Percentiles rank a stretch among this genome's conserved stretches.
Conservation (phyloP, 2,113 vertebrate genomes). For the Psilopogon haemacephalus region DNA sequence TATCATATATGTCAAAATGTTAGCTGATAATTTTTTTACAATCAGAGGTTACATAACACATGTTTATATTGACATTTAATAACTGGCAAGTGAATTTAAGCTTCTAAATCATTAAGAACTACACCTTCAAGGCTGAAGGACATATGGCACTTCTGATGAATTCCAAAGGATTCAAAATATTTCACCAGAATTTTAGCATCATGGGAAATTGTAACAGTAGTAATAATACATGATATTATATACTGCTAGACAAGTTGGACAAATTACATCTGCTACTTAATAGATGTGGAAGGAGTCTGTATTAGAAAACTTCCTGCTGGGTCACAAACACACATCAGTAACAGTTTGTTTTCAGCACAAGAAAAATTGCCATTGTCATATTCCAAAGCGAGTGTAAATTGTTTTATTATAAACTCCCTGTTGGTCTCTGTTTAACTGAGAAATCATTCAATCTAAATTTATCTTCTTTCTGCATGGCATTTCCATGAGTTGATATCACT, state of each 20-base stretch:
- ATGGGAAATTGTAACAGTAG: slow-evolving; percentile 40
- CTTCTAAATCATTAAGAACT: background rate
- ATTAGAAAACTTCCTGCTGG: slow-evolving; percentile 65
- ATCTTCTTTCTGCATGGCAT: slow-evolving; percentile 56
- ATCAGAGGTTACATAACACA: background rate
- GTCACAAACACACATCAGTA: slow-evolving; percentile 64
- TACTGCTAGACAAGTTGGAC: slow-evolving; percentile 34
- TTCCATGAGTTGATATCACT: slow-evolving; percentile 40
- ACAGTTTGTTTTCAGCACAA: slow-evolving; percentile 72
- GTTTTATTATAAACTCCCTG: slow-evolving; percentile 75
- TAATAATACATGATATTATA: slow-evolving; percentile 56
- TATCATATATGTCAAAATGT: background rate
- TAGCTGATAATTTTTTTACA: background rate
- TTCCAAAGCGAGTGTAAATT: slow-evolving; percentile 74
- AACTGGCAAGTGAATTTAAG: background rate
- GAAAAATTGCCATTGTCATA: slow-evolving; percentile 76
- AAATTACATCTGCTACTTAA: slow-evolving; percentile 48
- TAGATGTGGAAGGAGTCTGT: slow-evolving; percentile 40
- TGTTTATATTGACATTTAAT: background rate
- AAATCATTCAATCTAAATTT: slow-evolving; percentile 75
- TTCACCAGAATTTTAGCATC: slow-evolving; percentile 19
- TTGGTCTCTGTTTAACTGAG: slow-evolving; percentile 70
- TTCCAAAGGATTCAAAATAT: slow-evolving; percentile 3
- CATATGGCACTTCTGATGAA: background rate
- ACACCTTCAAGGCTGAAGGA: background rate